Base-by-base conservation (phyloP, 1,140 invertebrate species). In the Xylocopa sonorina region DNA sequence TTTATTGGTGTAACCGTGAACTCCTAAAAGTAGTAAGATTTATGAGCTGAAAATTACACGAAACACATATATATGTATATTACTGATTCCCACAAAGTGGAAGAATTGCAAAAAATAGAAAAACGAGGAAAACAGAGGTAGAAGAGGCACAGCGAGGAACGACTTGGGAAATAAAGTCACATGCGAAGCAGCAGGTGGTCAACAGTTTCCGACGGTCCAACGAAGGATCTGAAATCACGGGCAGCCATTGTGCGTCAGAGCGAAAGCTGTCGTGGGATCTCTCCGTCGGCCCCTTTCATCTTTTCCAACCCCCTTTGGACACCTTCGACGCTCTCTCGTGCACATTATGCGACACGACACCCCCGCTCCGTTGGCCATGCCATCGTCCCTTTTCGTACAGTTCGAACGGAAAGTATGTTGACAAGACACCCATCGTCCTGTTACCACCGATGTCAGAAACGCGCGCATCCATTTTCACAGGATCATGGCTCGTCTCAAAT, bases 111-210 rank as follows among this genome's bases (percentile, higher is more conserved):
- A 38, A 4, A 38, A 38, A n/a, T n/a, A n/a, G n/a, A n/a, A n/a
- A n/a, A n/a, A n/a, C n/a, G n/a, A n/a, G n/a, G n/a, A n/a, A n/a
- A n/a, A n/a, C n/a, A 16, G 63, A 55, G 63, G 57, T 3, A n/a
- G 7, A 27, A n/a, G 58, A 55, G 29, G 55, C 64, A 41, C 14
- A 57, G 29, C 4, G 43, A 62, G 60, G 53, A 62, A 43, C 76
- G 55, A 72, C 81, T 88, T 87, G 83, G 83, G 75, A 90, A 92
- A 92, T 92, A 87, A 91, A 92, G 91, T 92, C 90, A 92, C 88
- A 90, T 91, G 91, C 90, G 46, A 82, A 87, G 67, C 91, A 90
- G 89, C 91, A 91, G 91, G 91, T 92, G 91, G 90, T 78, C 88
- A 74, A 87, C 84, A 78, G 87, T 89, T 88, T 88, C 83, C 82